A percentile compares a stretch with the other conserved stretches of the same genome.
phyloP scores from a whole-genome alignment of 2,797 vertebrate genomes.

The Orestias chungarensis region DNA sequence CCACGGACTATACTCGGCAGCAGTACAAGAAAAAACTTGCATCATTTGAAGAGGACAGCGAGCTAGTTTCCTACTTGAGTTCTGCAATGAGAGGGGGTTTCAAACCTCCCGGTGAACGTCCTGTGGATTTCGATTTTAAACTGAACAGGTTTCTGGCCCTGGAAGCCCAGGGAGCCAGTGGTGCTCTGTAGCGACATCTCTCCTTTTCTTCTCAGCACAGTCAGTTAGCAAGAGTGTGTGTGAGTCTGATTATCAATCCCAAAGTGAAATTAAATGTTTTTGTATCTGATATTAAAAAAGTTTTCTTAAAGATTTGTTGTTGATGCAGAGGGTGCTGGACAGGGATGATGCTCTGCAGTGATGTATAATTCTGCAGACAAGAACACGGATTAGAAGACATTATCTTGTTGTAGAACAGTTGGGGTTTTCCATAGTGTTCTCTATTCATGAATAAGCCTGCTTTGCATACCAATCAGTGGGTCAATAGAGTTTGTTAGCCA shows the following conservation, averaged over 20 bases:
- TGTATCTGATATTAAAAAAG: too few species aligned
- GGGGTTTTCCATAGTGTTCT: too few species aligned
- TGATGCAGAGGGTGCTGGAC: too few species aligned
- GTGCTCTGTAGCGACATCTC: slow-evolving; percentile 33
- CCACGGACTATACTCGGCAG: slow-evolving; percentile 75
- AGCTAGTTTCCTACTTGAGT: slow-evolving; percentile 87
- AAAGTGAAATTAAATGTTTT: too few species aligned
- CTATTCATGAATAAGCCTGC: too few species aligned
- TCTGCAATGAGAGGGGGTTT: slow-evolving; percentile 81
- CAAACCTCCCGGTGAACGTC: slow-evolving; percentile 77
- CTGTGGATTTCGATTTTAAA: slow-evolving; percentile 84
- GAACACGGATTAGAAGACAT: too few species aligned
- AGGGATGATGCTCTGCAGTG: too few species aligned
- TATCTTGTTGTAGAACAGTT: too few species aligned
- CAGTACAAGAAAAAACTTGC: slow-evolving; percentile 87
- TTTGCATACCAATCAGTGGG: too few species aligned
- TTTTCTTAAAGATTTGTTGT: too few species aligned
- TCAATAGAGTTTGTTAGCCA: too few species aligned
- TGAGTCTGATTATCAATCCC: neutral
- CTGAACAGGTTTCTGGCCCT: slow-evolving; percentile 85
- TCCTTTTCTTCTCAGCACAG: neutral
- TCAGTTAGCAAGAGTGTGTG: neutral
- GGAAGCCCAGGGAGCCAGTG: slow-evolving; percentile 38
- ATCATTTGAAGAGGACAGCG: slow-evolving; percentile 85
- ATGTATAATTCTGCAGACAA: too few species aligned